Evolutionary conservation across 2,888 invertebrate species (phyloP).

Genomic region (Phaonia tiefii): DNA sequence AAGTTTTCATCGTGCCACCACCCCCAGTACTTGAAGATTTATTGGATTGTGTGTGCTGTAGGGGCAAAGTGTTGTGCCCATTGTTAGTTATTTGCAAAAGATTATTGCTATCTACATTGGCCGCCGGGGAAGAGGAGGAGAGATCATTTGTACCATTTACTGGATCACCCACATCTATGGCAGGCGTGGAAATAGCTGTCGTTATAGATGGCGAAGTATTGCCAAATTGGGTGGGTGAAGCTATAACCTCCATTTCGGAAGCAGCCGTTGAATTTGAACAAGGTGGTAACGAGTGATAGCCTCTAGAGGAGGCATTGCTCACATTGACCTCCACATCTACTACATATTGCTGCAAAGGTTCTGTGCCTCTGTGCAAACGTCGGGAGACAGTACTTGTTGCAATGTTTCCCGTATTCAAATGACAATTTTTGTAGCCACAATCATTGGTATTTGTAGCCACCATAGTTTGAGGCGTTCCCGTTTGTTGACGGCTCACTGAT

Average conservation of each 20-base stretch:
- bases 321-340: slow-evolving; percentile 77
- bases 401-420: slow-evolving; percentile 75
- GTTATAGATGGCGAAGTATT: slow-evolving; percentile 67
- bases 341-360: slow-evolving; percentile 75
- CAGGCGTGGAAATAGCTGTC: slow-evolving; percentile 72
- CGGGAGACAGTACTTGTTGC: slow-evolving; percentile 66
- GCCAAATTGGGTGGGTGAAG: slow-evolving; percentile 71
- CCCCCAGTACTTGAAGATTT: slow-evolving; percentile 62
- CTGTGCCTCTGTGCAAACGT: slow-evolving; percentile 64
- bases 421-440: slow-evolving; percentile 80
- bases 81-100: slow-evolving; percentile 33
- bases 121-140: slow-evolving; percentile 70
- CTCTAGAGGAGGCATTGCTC: slow-evolving; percentile 72
- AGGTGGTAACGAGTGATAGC: slow-evolving; percentile 71
- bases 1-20: slow-evolving; percentile 49
- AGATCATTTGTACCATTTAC: slow-evolving; percentile 69
- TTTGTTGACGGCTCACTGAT: slow-evolving; percentile 68
- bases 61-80: slow-evolving; percentile 71
- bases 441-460: slow-evolving; percentile 67
- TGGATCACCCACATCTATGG: slow-evolving; percentile 70
- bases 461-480: slow-evolving; percentile 31
- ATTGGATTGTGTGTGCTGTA: slow-evolving; percentile 69
- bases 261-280: slow-evolving; percentile 51
- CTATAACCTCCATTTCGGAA: slow-evolving; percentile 70
- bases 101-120: slow-evolving; percentile 61